Base-by-base conservation (phyloP, 1,140 invertebrate genomes). In the Battus philenor region DNA sequence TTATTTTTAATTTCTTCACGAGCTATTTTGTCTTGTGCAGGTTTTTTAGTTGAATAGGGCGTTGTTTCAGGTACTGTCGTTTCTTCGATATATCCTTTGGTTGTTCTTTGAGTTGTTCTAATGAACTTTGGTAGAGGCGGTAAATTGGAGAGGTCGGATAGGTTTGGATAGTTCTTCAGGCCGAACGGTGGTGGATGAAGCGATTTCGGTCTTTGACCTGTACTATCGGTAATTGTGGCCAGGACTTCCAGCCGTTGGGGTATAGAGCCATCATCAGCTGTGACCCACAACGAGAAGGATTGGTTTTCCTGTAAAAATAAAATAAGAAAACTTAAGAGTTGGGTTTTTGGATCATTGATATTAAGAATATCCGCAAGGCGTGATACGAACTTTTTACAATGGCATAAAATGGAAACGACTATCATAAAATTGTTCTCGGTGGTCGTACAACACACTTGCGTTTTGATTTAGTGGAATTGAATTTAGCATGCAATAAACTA, bases 271-370 rank as follows among this genome's bases (percentile, higher is more conserved):
- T 77, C 77, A 24, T 60, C 50, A 8, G 74, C 64, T 9, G 71
- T 82, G 4, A 85, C 81, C 81, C 78, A 85, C 24, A 85, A 44
- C 0, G 71, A 81, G 36, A 77, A 85, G 1, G 78, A 62, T 18
- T 59, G 55, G 44, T 81, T 82, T 66, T 82, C 80, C 80, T 84
- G 62, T n/a, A 59, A 75, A 51, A n/a, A 46, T 50, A 56, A 53
- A 44, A 17, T 34, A 11, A n/a, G n/a, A n/a, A n/a, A n/a, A n/a
- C n/a, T n/a, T n/a, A n/a, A n/a, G n/a, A n/a, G n/a, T n/a, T n/a
- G n/a, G n/a, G n/a, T n/a, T n/a, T n/a, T n/a, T n/a, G n/a, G n/a
- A n/a, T n/a, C n/a, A n/a, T n/a, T n/a, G n/a, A n/a, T n/a, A n/a
- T n/a, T n/a, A n/a, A n/a, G n/a, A n/a, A n/a, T n/a, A n/a, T n/a